Base-by-base conservation (phyloP, 2,888 invertebrate genomes). In the Silvanus unidentatus region DNA sequence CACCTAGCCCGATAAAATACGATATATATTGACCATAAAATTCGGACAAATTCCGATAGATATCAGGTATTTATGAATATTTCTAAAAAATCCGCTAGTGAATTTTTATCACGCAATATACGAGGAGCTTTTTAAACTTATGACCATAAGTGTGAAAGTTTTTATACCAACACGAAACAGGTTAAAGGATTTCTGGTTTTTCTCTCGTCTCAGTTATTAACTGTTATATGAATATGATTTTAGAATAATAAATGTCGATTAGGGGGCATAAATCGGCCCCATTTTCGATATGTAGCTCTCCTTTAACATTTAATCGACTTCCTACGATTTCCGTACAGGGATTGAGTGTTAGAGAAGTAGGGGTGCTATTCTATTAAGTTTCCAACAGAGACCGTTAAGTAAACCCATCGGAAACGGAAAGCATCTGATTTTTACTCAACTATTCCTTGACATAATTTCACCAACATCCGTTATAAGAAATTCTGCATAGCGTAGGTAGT, bases 231-330 rank as follows among this genome's bases (percentile, higher is more conserved):
- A 22, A 22, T 22, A 22, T 22, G 22, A 8, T 22, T 22, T 22
- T 5, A 22, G 8, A 22, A 22, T 22, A 22, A 12, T 32, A 32
- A 32, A 32, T 5, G n/a, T 8, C 32, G 32, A 32, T n/a, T 11
- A 32, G n/a, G n/a, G n/a, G 6, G 3, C 4, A 5, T 5, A 32
- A 32, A 32, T 32, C 10, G 4, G 11, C 10, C 5, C 32, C 4
- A 22, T 12, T 32, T 32, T 32, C 5, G 32, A 32, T 32, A 32
- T 32, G 32, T 11, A n/a, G 54, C 49, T 58, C 57, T 58, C 58
- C 60, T 58, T 57, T 55, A 57, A 57, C 57, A 52, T 56, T 57
- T 56, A 58, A 60, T 60, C 57, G 58, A 60, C 58, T 55, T 58
- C 52, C 52, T 48, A 51, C 54, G 57, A 58, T 57, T 58, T 56